phyloP scores from a whole-genome alignment of 2,797 vertebrate species.

The Tokudaia tokunoshimensis region DNA sequence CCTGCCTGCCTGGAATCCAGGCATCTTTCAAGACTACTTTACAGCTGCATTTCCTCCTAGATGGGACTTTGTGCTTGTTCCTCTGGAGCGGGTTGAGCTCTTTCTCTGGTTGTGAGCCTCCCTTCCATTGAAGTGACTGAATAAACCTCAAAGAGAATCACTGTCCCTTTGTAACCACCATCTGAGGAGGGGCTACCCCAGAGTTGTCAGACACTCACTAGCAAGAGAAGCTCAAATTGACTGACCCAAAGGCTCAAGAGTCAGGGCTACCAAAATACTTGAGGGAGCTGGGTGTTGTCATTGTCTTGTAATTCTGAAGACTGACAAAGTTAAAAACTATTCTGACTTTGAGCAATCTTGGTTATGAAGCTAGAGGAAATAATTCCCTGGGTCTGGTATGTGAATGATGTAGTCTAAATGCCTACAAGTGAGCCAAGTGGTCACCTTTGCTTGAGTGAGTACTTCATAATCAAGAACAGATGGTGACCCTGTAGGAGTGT shows the following conservation, averaged over 20 bases:
- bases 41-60: constrained; percentile 9
- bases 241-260: neutral
- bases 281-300: neutral
- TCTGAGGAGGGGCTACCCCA: too few species aligned
- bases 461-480: neutral
- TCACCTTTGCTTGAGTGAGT: neutral
- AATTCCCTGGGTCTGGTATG: neutral
- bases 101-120: neutral
- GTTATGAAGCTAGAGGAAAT: neutral
- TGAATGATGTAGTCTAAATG: neutral
- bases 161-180: neutral
- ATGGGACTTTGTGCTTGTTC: neutral
- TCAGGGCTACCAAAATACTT: neutral
- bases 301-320: neutral
- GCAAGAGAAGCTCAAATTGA: neutral
- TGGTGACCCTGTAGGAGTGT: neutral
- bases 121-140: neutral
- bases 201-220: neutral
- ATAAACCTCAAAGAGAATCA: neutral
- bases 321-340: neutral
- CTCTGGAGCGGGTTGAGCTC: neutral
- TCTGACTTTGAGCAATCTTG: neutral
- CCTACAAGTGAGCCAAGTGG: neutral
- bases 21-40: neutral
- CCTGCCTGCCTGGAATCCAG: neutral